Base-by-base conservation (phyloP, 1,140 invertebrate species). In the Ridgeia piscesae region DNA sequence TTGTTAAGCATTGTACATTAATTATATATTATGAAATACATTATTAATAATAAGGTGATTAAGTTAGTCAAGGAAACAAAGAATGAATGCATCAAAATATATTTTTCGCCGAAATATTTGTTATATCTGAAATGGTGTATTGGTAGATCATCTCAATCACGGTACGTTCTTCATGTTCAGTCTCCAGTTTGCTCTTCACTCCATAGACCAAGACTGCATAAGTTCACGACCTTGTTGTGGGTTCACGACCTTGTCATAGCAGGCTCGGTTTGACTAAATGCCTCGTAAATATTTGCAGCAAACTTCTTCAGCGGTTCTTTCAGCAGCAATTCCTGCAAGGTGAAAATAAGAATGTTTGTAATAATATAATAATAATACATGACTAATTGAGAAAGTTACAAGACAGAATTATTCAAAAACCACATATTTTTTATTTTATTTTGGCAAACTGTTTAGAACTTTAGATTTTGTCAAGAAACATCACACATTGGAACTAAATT, bases 241-340 rank as follows among this genome's bases (percentile, higher is more conserved):
- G 58, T 77, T 77, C 58, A 77, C 27, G 58, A 77, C 58, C 58
- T 77, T 77, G 58, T 77, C 17, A 21, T 31, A 77, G 58, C 58
- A 77, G 58, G 58, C 27, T 77, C 17, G 58, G 58, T 21, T 31
- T 96, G 94, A 94, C 95, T 95, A 93, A 98, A 98, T 93, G 98
- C 97, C 96, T 99, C 98, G 96, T 98, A 99, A 93, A 99, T 97
- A 96, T 99, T 99, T 92, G 98, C 98, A 91, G 98, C 98, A 93
- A 99, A 96, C 58, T 97, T 96, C 96, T 98, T 98, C 34, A 98
- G 95, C 95, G 98, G 97, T 91, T 98, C 98, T 95, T 98, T 97
- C 34, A 97, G 95, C 91, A 98, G 96, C 91, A 95, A 92, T 91
- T 96, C 95, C 95, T 96, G 94, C 77, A 94, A 94, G 58, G 77